A percentile compares a stretch with the other conserved stretches of the same genome.
Evolutionary conservation across 2,113 vertebrate genomes (phyloP).

Genomic region (Piprites chloris): DNA sequence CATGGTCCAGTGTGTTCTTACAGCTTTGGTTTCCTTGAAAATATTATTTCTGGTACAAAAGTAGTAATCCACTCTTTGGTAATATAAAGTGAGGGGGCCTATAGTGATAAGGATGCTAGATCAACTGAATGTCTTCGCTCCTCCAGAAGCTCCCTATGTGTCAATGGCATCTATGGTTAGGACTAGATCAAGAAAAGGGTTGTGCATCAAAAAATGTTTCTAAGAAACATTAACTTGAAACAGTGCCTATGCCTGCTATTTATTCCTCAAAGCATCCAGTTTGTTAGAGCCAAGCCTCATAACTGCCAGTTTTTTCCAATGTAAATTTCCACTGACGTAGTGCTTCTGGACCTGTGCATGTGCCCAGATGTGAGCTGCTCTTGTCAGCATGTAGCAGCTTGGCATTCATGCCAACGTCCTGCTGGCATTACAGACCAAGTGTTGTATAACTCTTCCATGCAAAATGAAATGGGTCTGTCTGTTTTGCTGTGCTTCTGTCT

Average conservation of each 20-base stretch:
- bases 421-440: not conserved
- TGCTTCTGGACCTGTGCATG: not conserved
- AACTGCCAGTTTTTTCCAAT: not conserved
- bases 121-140: not conserved
- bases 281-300: not conserved
- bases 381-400: not conserved
- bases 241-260: not conserved
- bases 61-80: not conserved
- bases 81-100: not conserved
- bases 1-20: not conserved
- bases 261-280: not conserved
- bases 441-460: not conserved
- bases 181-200: not conserved
- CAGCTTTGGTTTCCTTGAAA: not conserved
- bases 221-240: not conserved
- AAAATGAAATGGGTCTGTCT: not conserved
- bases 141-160: not conserved
- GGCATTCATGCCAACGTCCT: fast-evolving
- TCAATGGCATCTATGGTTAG: not conserved
- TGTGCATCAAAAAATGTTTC: not conserved
- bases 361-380: not conserved
- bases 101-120: not conserved
- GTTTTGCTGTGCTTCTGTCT: not conserved
- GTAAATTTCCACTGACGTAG: not conserved
- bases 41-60: not conserved